A percentile compares a stretch with the other conserved stretches of the same genome.
Conservation (phyloP, 2,797 vertebrate species). For the Cryptoprocta ferox region DNA sequence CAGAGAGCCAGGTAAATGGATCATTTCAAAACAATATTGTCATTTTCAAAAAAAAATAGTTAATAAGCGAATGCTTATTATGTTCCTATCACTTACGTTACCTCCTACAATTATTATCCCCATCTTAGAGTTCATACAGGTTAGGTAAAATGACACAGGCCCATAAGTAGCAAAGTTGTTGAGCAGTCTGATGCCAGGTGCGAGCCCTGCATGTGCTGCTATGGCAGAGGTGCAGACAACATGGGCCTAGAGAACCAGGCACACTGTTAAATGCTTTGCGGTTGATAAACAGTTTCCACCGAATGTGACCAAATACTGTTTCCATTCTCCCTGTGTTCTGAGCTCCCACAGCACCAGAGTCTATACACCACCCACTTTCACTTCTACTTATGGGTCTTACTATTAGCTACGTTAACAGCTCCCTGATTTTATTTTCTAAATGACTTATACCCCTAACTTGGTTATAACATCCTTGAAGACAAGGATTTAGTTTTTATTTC, state of each 20-base stretch:
- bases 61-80: background rate
- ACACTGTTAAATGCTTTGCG: background rate
- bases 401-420: background rate
- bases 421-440: background rate
- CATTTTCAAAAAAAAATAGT: background rate
- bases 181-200: accelerated
- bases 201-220: background rate
- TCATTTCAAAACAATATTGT: background rate
- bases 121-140: background rate
- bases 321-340: background rate
- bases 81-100: background rate
- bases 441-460: background rate
- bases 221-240: no score
- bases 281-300: background rate
- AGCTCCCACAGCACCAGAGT: background rate
- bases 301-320: background rate
- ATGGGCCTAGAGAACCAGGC: background rate
- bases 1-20: background rate
- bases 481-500: background rate
- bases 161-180: background rate
- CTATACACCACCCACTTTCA: background rate
- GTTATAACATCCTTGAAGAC: background rate
- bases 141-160: background rate
- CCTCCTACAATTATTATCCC: background rate
- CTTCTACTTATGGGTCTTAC: background rate